Evolutionary conservation across 2,113 vertebrate genomes (phyloP).

Genomic region (Nettapus auritus): DNA sequence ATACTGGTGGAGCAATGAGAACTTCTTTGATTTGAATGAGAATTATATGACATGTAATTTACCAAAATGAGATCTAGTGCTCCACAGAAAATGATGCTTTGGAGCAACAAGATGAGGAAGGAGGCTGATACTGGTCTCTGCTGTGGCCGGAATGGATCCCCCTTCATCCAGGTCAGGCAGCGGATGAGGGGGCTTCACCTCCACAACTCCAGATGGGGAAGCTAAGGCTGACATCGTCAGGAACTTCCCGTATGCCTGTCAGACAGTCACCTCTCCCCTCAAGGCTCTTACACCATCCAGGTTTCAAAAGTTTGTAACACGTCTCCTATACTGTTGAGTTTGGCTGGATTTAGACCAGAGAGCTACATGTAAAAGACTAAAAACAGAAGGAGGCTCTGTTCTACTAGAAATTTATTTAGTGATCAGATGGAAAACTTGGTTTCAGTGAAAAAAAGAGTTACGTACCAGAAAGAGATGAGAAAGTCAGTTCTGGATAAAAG

Average conservation of each 20-base stretch:
- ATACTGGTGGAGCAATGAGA: slow-evolving; percentile 1
- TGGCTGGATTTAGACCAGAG: background rate
- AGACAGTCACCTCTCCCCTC: background rate
- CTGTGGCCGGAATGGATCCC: background rate
- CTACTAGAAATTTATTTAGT: slow-evolving; percentile 36
- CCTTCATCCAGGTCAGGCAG: background rate
- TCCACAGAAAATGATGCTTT: background rate
- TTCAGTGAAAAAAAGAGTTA: background rate
- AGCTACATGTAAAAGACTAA: slow-evolving; percentile 19
- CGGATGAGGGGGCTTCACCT: background rate
- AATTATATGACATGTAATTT: slow-evolving; percentile 1
- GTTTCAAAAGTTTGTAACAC: background rate
- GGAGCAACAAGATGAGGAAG: background rate
- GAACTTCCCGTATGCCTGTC: background rate
- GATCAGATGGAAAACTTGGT: background rate
- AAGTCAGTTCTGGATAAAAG: background rate
- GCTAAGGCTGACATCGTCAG: background rate
- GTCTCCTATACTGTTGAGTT: background rate
- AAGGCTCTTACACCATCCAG: background rate
- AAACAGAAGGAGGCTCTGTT: slow-evolving; percentile 37
- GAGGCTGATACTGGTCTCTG: background rate
- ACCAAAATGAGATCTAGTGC: background rate
- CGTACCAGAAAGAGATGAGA: background rate
- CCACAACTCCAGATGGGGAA: background rate
- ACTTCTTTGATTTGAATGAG: slow-evolving; percentile 4